phyloP scores from a whole-genome alignment of 2,113 vertebrate species.

The Clarias macrocephalus region DNA sequence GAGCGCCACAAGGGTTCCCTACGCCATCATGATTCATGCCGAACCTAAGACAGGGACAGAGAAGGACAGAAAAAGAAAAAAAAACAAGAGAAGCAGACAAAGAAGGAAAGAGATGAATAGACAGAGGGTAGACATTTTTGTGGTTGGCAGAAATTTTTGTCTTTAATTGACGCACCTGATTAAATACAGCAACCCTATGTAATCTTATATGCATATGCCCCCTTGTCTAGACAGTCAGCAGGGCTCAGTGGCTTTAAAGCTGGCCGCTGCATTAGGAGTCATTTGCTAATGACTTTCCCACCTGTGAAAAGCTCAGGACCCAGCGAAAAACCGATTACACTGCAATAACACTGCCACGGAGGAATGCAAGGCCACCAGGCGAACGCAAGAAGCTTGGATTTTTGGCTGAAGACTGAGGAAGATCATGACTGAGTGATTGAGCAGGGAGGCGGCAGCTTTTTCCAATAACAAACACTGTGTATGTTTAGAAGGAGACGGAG shows the following conservation, averaged over 20 bases:
- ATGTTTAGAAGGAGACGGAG: not conserved
- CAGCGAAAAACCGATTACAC: constrained; percentile 38
- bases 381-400: constrained; percentile 27
- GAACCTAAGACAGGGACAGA: constrained; percentile 73
- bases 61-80: not conserved
- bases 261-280: constrained; percentile 55
- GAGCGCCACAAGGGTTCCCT: constrained; percentile 90
- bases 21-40: constrained; percentile 98
- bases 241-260: constrained; percentile 43
- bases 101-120: constrained; percentile 9
- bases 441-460: not conserved
- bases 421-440: not conserved
- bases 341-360: constrained; percentile 44
- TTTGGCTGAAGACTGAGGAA: not conserved
- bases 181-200: constrained; percentile 22
- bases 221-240: constrained; percentile 46
- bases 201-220: constrained; percentile 44
- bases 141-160: constrained; percentile 12
- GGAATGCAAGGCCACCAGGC: constrained; percentile 43
- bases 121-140: constrained; percentile 4
- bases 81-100: not conserved
- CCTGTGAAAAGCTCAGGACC: constrained; percentile 53
- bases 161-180: not conserved
- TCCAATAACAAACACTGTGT: constrained; percentile 15
- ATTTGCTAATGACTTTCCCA: constrained; percentile 59